These are phyloP conservation scores for Trachelus stipa DNA, from an alignment of 2,888 invertebrate genomes.

Conservation along the genomic window DNA sequence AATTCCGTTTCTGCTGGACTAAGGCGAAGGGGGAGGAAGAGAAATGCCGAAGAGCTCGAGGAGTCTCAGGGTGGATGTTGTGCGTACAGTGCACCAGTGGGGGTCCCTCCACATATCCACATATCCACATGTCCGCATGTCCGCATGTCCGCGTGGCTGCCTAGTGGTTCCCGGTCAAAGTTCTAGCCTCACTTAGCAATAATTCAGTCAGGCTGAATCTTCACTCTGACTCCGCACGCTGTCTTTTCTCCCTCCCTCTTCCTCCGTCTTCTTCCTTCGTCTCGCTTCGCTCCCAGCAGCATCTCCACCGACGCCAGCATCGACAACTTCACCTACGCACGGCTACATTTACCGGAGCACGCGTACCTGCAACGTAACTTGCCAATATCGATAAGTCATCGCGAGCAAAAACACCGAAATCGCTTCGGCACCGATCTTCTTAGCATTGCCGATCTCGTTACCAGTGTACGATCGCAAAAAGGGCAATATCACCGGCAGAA, in stretches of 20 bases:
- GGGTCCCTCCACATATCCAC: neutral
- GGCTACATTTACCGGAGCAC: constrained; percentile 3
- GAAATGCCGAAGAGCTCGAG: neutral
- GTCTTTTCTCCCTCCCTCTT: constrained; percentile 33
- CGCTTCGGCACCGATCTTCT: constrained; percentile 29
- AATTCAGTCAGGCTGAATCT: constrained; percentile 50
- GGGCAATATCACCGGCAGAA: neutral
- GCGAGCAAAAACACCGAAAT: constrained; percentile 45
- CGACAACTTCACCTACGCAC: neutral
- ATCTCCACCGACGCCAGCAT: neutral
- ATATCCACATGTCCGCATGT: neutral
- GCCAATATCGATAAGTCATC: constrained; percentile 63
- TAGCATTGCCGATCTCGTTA: constrained; percentile 18
- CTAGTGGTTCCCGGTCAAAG: constrained; percentile 48
- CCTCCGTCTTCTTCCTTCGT: neutral
- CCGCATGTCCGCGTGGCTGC: neutral
- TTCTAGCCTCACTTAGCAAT: constrained; percentile 58
- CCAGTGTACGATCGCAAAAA: constrained; percentile 16
- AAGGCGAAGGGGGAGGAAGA: neutral
- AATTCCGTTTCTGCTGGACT: neutral
- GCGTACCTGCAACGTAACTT: constrained; percentile 16
- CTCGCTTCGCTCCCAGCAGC: neutral
- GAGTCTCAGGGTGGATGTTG: neutral
- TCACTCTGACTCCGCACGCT: constrained; percentile 32
- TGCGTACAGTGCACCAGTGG: neutral